A percentile compares a stretch with the other conserved stretches of the same genome.
Conservation (phyloP, 2,113 vertebrate species). For the Psittacus erithacus region DNA sequence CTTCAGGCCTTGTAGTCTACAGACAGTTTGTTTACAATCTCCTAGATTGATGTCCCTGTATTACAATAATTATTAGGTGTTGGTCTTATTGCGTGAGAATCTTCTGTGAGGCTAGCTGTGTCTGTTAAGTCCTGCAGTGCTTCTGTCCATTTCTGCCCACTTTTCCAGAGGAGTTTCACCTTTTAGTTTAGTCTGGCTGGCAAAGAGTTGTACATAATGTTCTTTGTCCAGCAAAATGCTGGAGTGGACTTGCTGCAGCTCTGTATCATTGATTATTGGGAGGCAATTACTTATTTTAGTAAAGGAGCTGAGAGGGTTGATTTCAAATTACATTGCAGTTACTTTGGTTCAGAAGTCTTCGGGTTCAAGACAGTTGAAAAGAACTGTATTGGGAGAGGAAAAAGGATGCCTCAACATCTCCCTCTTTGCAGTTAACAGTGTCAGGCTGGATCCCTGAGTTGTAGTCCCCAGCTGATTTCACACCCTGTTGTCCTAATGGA, state of each 20-base stretch:
- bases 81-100: neutral
- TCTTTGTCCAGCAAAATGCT: neutral
- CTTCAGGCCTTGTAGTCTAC: neutral
- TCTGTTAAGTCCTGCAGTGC: neutral
- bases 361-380: neutral
- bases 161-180: neutral
- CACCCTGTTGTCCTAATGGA: neutral
- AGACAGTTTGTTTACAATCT: neutral
- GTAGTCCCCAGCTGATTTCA: neutral
- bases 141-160: neutral
- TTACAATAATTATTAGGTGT: neutral
- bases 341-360: neutral
- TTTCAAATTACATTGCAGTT: neutral
- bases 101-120: neutral
- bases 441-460: neutral
- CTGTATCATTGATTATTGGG: neutral
- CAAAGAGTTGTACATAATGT: rapidly evolving
- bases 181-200: neutral
- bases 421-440: neutral
- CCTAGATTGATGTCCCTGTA: neutral
- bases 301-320: neutral
- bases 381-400: neutral
- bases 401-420: neutral
- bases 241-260: neutral
- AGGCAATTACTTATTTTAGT: neutral